Conservation (phyloP, 2,888 invertebrate species). For the Melanchra persicariae region DNA sequence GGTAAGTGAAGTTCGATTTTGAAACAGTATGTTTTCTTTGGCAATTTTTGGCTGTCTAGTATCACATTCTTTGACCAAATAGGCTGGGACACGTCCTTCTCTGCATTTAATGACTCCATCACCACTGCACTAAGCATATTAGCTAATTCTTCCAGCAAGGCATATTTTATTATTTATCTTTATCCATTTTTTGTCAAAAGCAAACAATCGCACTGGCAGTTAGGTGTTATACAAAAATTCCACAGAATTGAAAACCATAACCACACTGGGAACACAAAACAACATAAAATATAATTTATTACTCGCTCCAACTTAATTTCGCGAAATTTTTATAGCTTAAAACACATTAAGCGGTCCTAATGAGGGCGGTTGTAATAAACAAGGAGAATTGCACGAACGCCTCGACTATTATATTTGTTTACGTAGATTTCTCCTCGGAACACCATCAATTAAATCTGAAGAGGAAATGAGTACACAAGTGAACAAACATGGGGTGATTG, state of each 20-base stretch:
- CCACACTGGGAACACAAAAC: slow-evolving; percentile 22
- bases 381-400: slow-evolving; percentile 34
- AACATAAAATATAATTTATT: slow-evolving; percentile 56
- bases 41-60: background rate
- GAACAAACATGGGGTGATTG: slow-evolving; percentile 5
- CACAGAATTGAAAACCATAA: slow-evolving; percentile 8
- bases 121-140: too few species aligned
- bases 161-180: too few species aligned
- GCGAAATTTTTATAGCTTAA: slow-evolving; percentile 58
- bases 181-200: background rate
- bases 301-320: slow-evolving; percentile 58
- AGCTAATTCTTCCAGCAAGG: too few species aligned
- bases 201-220: background rate
- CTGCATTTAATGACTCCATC: too few species aligned
- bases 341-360: slow-evolving; percentile 63
- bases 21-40: background rate
- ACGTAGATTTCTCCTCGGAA: slow-evolving; percentile 32
- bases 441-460: slow-evolving; percentile 45
- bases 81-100: too few species aligned
- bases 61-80: too few species aligned
- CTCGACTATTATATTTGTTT: slow-evolving; percentile 51
- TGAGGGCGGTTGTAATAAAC: slow-evolving; percentile 60
- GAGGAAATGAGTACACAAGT: slow-evolving; percentile 28
- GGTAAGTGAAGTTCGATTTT: slow-evolving; percentile 84
- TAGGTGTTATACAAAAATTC: slow-evolving; percentile 8